These are phyloP conservation scores for Psilopogon haemacephalus DNA, from an alignment of 2,113 vertebrate genomes.

Conservation along the genomic window DNA sequence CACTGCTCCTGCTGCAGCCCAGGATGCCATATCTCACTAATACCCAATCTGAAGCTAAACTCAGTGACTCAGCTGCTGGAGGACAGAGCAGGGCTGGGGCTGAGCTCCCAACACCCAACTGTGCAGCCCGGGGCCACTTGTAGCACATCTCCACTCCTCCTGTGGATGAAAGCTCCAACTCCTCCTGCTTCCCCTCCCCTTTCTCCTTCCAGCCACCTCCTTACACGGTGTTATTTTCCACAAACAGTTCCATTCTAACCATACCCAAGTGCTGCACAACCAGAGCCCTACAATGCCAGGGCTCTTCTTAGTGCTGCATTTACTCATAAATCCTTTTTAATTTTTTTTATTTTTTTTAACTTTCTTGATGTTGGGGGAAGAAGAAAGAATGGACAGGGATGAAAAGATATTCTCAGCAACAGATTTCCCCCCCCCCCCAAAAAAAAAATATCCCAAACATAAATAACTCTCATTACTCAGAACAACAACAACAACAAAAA, in stretches of 20 bases:
- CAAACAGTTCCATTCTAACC: not conserved
- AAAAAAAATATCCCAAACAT: not conserved
- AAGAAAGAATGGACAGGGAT: not conserved
- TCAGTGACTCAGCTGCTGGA: no score
- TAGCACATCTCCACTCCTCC: no score
- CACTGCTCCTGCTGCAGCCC: no score
- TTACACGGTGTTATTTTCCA: accelerated
- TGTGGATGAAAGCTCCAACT: not conserved
- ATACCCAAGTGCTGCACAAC: not conserved
- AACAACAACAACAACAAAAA: no score
- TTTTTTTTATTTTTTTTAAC: no score
- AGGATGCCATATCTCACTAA: no score
- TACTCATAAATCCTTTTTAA: not conserved
- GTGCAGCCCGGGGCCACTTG: no score
- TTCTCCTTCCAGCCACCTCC: not conserved
- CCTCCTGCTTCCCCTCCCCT: not conserved
- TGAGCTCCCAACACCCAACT: no score
- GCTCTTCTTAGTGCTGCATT: not conserved
- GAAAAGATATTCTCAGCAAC: not conserved
- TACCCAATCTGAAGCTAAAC: no score
- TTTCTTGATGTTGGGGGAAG: not conserved
- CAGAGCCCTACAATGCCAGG: not conserved
- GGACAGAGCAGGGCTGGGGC: no score
- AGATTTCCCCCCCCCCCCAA: not conserved
- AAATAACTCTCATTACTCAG: not conserved